These are phyloP conservation scores for Nematolebias whitei DNA, from an alignment of 2,113 vertebrate genomes.

Conservation along the genomic window DNA sequence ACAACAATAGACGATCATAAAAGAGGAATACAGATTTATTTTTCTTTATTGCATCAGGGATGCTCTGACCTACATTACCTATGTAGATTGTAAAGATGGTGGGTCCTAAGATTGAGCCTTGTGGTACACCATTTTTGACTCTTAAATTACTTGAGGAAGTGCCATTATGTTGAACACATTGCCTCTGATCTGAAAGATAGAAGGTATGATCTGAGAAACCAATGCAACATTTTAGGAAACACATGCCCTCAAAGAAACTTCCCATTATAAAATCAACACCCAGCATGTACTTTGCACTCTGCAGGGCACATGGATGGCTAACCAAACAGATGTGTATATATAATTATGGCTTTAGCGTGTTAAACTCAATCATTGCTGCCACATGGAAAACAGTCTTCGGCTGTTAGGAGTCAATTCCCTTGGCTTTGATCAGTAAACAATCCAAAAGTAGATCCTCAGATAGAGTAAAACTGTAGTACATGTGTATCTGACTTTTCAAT, in stretches of 20 bases:
- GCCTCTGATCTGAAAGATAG: too few relatives aligned
- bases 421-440: slow-evolving; percentile 63
- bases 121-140: too few relatives aligned
- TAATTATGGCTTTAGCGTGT: neutral
- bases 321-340: neutral
- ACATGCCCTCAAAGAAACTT: slow-evolving; percentile 3
- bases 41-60: too few relatives aligned
- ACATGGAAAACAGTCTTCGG: slow-evolving; percentile 13
- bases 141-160: too few relatives aligned
- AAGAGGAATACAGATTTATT: too few relatives aligned
- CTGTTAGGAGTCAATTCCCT: slow-evolving; percentile 44
- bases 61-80: too few relatives aligned
- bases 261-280: neutral
- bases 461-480: slow-evolving; percentile 73
- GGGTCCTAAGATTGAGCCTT: too few relatives aligned
- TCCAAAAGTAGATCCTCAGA: slow-evolving; percentile 65
- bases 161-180: too few relatives aligned
- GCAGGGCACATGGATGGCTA: neutral
- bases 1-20: too few relatives aligned
- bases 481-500: slow-evolving; percentile 78
- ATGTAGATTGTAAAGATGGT: too few relatives aligned
- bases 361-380: neutral
- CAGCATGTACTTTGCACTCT: neutral
- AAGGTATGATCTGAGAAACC: too few relatives aligned
- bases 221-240: slow-evolving; percentile 16